These are phyloP conservation scores for Tipula lateralis DNA, from an alignment of 2,888 invertebrate genomes.

Conservation along the genomic window DNA sequence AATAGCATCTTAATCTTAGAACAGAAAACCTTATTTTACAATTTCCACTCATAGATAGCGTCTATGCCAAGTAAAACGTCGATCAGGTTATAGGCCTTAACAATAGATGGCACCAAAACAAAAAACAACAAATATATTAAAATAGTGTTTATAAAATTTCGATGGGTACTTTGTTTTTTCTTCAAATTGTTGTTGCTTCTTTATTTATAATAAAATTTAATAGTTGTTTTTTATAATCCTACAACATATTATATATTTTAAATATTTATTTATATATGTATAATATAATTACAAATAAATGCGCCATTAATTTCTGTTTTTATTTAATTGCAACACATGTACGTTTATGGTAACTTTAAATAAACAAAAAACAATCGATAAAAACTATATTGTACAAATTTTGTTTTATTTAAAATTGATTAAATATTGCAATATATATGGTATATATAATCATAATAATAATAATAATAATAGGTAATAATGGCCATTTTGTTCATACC, in stretches of 20 bases:
- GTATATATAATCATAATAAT: no score
- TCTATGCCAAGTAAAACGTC: no score
- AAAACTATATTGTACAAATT: neutral
- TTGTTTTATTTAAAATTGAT: neutral
- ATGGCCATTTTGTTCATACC: neutral
- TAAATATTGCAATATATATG: neutral
- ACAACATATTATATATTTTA: neutral
- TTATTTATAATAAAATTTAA: neutral
- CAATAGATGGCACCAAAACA: no score
- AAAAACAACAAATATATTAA: neutral
- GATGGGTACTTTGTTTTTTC: neutral
- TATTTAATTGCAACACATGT: neutral
- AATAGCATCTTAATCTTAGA: no score
- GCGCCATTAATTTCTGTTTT: neutral
- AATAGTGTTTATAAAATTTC: slow-evolving; percentile 6
- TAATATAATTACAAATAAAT: neutral
- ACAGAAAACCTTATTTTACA: no score
- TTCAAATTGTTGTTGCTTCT: neutral
- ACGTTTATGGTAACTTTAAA: neutral
- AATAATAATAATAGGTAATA: neutral
- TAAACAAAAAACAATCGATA: neutral
- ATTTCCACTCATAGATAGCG: no score
- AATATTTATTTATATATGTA: neutral
- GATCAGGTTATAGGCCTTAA: no score
- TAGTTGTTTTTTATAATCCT: neutral